Conservation (phyloP, 2,888 invertebrate species). For the Esperia sulphurella region DNA sequence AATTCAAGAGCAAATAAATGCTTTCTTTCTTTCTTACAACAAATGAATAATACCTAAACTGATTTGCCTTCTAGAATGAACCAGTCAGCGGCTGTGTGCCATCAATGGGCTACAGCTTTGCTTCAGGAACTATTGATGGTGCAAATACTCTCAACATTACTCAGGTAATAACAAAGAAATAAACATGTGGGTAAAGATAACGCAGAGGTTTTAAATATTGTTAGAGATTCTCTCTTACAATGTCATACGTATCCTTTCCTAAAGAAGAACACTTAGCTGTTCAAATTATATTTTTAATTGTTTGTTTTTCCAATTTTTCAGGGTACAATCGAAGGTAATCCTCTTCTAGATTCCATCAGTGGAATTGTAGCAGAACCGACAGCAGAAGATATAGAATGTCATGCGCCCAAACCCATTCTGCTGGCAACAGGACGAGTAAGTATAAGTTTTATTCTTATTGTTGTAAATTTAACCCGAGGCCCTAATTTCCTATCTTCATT, state of each 20-base stretch:
- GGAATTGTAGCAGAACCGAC: conserved; percentile 81
- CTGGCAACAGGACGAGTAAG: conserved; percentile 88
- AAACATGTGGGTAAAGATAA: too few species aligned
- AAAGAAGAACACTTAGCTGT: too few species aligned
- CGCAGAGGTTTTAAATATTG: too few species aligned
- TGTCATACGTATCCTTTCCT: too few species aligned
- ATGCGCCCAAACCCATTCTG: conserved; percentile 89
- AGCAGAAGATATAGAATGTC: conserved; percentile 82
- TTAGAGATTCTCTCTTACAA: too few species aligned
- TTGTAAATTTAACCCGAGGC: too few species aligned
- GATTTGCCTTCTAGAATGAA: conserved; percentile 29
- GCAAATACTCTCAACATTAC: conserved; percentile 87
- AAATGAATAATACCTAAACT: too few species aligned
- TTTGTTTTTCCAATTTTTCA: conserved; percentile 47
- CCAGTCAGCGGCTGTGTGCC: conserved; percentile 85
- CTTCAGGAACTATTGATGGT: conserved; percentile 89
- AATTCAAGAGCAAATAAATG: too few species aligned
- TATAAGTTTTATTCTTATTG: conserved; percentile 1
- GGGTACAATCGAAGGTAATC: conserved; percentile 82
- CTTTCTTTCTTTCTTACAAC: too few species aligned
- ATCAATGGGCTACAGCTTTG: conserved; percentile 92
- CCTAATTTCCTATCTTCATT: too few species aligned
- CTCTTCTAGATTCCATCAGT: conserved; percentile 84
- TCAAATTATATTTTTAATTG: too few species aligned
- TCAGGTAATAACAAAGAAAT: conserved; percentile 55